Conservation (phyloP, 1,140 invertebrate genomes). For the Euura lappo region DNA sequence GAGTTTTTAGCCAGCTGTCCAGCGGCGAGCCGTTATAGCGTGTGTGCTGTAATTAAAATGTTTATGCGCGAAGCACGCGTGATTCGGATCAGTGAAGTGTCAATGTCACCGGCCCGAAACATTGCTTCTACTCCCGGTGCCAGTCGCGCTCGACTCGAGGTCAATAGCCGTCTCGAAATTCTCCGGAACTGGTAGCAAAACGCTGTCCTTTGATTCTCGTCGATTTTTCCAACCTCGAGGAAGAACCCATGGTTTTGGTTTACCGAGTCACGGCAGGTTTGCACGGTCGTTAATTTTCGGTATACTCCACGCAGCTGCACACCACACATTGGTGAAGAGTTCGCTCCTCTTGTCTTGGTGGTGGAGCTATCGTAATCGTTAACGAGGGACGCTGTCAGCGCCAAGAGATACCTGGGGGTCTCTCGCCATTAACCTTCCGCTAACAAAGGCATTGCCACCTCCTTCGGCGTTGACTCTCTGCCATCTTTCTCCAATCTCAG, state of each 20-base stretch:
- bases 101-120: not conserved
- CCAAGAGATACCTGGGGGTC: slow-evolving; percentile 43
- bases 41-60: not conserved
- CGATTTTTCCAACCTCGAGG: not conserved
- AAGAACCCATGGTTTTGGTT: slow-evolving; percentile 25
- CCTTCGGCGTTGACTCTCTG: slow-evolving; percentile 29
- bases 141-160: too few relatives aligned
- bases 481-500: slow-evolving; percentile 6
- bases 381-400: slow-evolving; percentile 50
- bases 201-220: not conserved
- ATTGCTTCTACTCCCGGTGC: too few relatives aligned
- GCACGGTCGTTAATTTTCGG: slow-evolving; percentile 45
- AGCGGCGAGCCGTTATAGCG: not conserved
- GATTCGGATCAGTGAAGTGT: slow-evolving; percentile 1
- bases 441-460: slow-evolving; percentile 52
- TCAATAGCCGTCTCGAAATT: too few relatives aligned
- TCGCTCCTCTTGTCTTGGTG: slow-evolving; percentile 29
- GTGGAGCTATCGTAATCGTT: slow-evolving; percentile 48
- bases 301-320: slow-evolving; percentile 25
- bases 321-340: not conserved
- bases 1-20: not conserved
- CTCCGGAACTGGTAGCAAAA: not conserved
- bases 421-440: slow-evolving; percentile 52
- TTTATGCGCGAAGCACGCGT: not conserved
- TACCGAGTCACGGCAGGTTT: slow-evolving; percentile 41